These are phyloP conservation scores for Echinarachnius parma DNA, from an alignment of 53 echinoderm and acorn worm species.

Conservation along the genomic window DNA sequence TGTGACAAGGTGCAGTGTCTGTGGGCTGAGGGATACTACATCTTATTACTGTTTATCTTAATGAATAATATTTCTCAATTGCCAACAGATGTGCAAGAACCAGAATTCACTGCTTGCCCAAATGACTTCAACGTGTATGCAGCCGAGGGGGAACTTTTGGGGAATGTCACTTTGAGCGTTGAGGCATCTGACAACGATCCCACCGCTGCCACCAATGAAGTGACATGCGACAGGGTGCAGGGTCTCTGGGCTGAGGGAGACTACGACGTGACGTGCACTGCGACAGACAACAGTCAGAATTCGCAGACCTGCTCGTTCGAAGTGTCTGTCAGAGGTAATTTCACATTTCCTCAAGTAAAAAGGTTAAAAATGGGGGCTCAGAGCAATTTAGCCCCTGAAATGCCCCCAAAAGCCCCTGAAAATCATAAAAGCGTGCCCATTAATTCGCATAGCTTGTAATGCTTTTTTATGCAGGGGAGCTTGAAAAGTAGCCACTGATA, in stretches of 20 bases:
- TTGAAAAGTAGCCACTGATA: too few relatives aligned
- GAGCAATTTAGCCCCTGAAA: too few relatives aligned
- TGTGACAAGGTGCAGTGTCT: conserved; percentile 43
- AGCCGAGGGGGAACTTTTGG: background rate
- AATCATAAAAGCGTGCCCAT: too few relatives aligned
- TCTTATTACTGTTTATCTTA: too few relatives aligned
- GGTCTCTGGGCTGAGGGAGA: conserved; percentile 44
- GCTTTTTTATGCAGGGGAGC: too few relatives aligned
- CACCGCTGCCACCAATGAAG: conserved; percentile 6
- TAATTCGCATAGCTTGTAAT: too few relatives aligned
- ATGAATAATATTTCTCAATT: too few relatives aligned
- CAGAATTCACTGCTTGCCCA: conserved; percentile 61
- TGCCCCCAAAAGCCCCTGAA: too few relatives aligned
- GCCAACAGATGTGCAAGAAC: conserved; percentile 23
- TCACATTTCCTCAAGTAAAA: too few relatives aligned
- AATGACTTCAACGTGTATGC: conserved; percentile 39
- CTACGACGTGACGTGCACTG: conserved; percentile 46
- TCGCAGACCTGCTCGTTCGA: conserved; percentile 42
- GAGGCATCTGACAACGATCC: conserved; percentile 52
- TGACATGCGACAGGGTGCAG: conserved; percentile 46
- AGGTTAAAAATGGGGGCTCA: too few relatives aligned
- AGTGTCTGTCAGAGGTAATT: conserved; percentile 64
- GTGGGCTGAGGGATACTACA: conserved; percentile 48
- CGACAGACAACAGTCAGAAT: conserved; percentile 51
- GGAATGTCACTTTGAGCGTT: background rate